Conservation (phyloP, 1,140 invertebrate species). For the Lordiphosa mommai region DNA sequence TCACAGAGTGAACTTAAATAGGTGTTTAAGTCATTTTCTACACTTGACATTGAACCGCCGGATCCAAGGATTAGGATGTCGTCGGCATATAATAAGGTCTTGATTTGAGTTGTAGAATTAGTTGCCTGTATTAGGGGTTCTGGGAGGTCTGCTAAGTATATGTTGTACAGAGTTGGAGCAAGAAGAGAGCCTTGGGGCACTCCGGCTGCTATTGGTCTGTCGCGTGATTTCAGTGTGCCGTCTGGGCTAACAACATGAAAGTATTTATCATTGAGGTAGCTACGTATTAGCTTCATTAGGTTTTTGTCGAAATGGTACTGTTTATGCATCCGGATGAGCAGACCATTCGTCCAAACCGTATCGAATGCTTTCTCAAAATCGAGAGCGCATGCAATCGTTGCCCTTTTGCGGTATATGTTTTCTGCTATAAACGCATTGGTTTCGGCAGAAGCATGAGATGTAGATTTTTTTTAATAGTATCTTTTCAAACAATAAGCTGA, state of each 20-base stretch:
- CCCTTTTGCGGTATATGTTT: background rate
- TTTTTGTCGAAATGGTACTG: background rate
- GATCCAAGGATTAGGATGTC: slow-evolving; percentile 1
- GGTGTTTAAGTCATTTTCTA: background rate
- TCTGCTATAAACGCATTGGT: background rate
- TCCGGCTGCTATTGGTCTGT: slow-evolving; percentile 4
- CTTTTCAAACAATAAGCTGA: too few species aligned
- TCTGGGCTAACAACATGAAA: background rate
- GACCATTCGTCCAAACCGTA: slow-evolving; percentile 11
- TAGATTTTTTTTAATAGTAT: too few species aligned
- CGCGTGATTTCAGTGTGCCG: background rate
- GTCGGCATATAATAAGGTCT: slow-evolving; percentile 13
- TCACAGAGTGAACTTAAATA: background rate
- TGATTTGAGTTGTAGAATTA: background rate
- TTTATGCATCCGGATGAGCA: slow-evolving; percentile 10
- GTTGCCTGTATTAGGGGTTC: background rate
- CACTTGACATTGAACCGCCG: background rate
- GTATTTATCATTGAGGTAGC: background rate
- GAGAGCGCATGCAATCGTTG: slow-evolving; percentile 8
- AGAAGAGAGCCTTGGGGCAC: slow-evolving; percentile 10
- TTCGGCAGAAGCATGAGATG: slow-evolving; percentile 1
- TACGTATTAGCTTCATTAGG: background rate
- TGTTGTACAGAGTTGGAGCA: slow-evolving; percentile 12
- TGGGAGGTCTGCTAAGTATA: slow-evolving; percentile 1
- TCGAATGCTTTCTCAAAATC: slow-evolving; percentile 19